These are phyloP conservation scores for Phaethornis superciliosus DNA, from an alignment of 2,113 vertebrate species.

Conservation along the genomic window DNA sequence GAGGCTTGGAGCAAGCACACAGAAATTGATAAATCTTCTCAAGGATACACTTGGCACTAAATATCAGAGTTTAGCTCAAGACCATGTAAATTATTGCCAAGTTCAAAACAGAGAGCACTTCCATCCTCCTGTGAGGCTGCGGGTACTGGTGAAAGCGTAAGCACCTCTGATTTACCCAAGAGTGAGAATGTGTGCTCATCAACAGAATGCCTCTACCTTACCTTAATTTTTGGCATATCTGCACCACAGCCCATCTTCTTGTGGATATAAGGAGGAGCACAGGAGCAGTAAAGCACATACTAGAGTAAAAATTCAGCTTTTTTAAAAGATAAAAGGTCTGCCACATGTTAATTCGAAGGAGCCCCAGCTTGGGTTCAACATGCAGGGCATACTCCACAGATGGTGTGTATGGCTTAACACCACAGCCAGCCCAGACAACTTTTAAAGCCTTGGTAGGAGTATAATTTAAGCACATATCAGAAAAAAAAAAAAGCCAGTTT, in stretches of 20 bases:
- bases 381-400: neutral
- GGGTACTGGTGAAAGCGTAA: neutral
- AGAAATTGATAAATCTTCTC: neutral
- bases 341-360: neutral
- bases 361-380: neutral
- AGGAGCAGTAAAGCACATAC: neutral
- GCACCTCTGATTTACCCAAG: neutral
- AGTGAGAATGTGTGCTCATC: neutral
- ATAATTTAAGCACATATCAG: neutral
- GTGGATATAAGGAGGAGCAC: neutral
- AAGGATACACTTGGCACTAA: rapidly evolving
- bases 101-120: rapidly evolving
- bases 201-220: neutral
- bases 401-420: rapidly evolving
- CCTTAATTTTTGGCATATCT: rapidly evolving
- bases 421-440: neutral
- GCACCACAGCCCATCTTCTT: neutral
- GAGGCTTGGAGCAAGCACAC: neutral
- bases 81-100: neutral
- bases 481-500: neutral
- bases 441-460: neutral
- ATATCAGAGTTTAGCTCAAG: neutral
- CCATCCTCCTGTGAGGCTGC: neutral
- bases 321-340: neutral
- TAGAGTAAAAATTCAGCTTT: neutral